Evolutionary conservation across 1,140 invertebrate species (phyloP), one percentile per base, ranked within the genome.

Genomic region (Elysia chlorotica): DNA sequence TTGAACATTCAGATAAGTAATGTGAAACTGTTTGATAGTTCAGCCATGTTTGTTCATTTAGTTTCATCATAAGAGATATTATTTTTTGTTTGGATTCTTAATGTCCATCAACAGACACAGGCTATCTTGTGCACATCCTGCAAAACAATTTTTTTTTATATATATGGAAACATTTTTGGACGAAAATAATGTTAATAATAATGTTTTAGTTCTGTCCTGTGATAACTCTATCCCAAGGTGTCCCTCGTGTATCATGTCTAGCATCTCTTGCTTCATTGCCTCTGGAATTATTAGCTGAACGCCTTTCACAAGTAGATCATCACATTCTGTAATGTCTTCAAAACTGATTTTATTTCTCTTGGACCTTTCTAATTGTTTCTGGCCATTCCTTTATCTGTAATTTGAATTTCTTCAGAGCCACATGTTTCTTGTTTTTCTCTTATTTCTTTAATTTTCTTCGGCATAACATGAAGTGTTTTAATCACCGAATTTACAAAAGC

Each of bases 211-310:
- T 68, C 78, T 73, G 33, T 70, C 63, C 74, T 83, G 82, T 65
- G 79, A 83, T 75, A 87, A 87, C 59, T 85, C 85, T 69, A 85
- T 80, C 0, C 89, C 88, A 67, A 87, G 38, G 80, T 90, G 88
- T 23, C 79, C 77, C 71, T 85, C 81, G 81, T 89, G 88, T 53
- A 89, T 65, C 62, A 75, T 73, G 19, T 82, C 57, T 63, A 87
- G 77, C 37, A 88, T 86, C 61, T 81, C 71, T 61, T 76, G 71
- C 73, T 84, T 65, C 65, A 85, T 63, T 38, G 67, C 62, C 33
- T 62, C 66, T 23, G 87, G 87, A 37, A 89, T 83, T 25, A 88
- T 65, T 17, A 88, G 65, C 41, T 77, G 31, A 63, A 82, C 59
- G 61, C 76, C 76, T 79, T 83, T 85, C 66, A 87, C 84, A 14